Base-by-base conservation (phyloP, 2,888 invertebrate species). In the Idaea straminata region DNA sequence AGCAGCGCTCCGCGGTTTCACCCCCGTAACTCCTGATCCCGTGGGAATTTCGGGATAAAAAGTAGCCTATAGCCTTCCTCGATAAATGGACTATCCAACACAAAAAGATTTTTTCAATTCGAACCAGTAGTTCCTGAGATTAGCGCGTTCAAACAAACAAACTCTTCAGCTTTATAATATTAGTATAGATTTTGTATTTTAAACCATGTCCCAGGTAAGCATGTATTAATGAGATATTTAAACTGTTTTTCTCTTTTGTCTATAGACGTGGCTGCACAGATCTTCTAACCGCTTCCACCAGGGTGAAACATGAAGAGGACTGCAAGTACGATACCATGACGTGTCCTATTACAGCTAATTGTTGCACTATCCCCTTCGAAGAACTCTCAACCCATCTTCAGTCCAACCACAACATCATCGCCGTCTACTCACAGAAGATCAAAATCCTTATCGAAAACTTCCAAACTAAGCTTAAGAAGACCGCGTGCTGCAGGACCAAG, bases 371-470 rank as follows among this genome's bases (percentile, higher is more conserved):
- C 1, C 85, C 90, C 35, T 91, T 91, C 78, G 91, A 91, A 72
- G 91, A 92, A 75, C 83, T 93, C 0, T 83, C 91, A 25, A 77
- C 79, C 4, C 93, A 93, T 71, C 83, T 93, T 36, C 89, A 90
- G 66, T 76, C 79, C 5, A 85, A 75, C 35, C 93, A 93, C 83
- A 90, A 87, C 72, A 87, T 92, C 69, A 92, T 91, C 65, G 91
- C 92, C 0, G 91, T 92, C 62, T 91, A 92, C 79, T 91, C 93
- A 0, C 91, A 91, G 70, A 92, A 91, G 77, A 92, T 92, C 70
- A 92, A 92, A 69, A 92, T 93, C 72, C 80, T 92, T 61, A 91
- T 93, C 73, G 92, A 92, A 74, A 92, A 92, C 79, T 92, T 93
- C 81, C 91, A 92, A 74, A 89, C 89, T 0, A 93, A 92, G 67